Evolutionary conservation across 1,140 invertebrate genomes (phyloP).

Genomic region (Helicoverpa zea): DNA sequence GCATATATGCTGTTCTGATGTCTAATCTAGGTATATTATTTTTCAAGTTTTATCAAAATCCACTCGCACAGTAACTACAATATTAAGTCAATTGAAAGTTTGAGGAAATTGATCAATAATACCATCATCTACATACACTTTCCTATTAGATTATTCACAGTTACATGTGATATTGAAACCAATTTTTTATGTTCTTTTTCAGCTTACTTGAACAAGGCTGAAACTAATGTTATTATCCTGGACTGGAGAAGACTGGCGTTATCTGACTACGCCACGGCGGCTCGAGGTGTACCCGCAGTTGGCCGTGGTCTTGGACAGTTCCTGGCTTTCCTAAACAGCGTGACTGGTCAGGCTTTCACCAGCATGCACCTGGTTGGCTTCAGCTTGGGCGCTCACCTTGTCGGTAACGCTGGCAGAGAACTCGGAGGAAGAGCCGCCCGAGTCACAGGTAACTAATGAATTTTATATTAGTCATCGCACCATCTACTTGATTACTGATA

Average conservation of each 20-base stretch:
- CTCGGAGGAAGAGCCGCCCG: conserved; percentile 64
- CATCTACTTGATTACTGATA: too few relatives aligned
- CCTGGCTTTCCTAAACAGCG: conserved; percentile 79
- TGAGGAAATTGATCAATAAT: too few relatives aligned
- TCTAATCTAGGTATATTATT: too few relatives aligned
- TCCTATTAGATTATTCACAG: too few relatives aligned
- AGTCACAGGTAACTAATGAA: conserved; percentile 65
- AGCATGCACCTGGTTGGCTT: conserved; percentile 95
- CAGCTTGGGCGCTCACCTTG: conserved; percentile 95
- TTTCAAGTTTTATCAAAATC: too few relatives aligned
- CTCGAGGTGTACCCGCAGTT: conserved; percentile 62
- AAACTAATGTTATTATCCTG: conserved; percentile 88
- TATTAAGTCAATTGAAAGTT: too few relatives aligned
- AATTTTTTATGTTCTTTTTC: not conserved
- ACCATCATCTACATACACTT: too few relatives aligned
- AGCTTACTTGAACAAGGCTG: conserved; percentile 72
- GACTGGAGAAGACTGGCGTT: conserved; percentile 87
- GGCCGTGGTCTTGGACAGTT: conserved; percentile 80
- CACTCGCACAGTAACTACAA: too few relatives aligned
- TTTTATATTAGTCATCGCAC: not conserved
- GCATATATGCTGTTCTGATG: too few relatives aligned
- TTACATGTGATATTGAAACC: too few relatives aligned
- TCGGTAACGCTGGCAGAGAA: conserved; percentile 91
- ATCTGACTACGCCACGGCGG: conserved; percentile 62
- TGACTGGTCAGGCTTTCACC: conserved; percentile 61